Evolutionary conservation across 2,888 invertebrate species (phyloP).

Genomic region (Nesidiocoris tenuis): DNA sequence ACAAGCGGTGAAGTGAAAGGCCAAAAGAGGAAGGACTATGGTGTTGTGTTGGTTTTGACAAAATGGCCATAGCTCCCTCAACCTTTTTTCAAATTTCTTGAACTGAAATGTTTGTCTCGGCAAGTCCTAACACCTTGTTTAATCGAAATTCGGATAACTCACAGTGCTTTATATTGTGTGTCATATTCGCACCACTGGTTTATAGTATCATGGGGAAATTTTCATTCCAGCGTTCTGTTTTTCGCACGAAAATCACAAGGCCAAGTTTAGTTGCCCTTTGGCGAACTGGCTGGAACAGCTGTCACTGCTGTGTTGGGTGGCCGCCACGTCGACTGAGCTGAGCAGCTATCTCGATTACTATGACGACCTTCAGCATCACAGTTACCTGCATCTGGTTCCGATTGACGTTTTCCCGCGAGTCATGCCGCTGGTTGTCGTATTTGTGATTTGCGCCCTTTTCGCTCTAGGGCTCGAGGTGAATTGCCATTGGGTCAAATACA

Average conservation of each 20-base stretch:
- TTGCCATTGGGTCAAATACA: too few species aligned
- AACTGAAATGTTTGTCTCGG: too few species aligned
- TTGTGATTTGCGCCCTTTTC: constrained; percentile 10
- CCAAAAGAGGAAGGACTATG: too few species aligned
- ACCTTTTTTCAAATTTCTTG: too few species aligned
- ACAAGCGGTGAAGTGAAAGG: too few species aligned
- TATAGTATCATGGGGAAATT: too few species aligned
- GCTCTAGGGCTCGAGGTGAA: constrained; percentile 28
- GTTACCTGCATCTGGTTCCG: constrained; percentile 30
- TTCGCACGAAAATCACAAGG: not conserved
- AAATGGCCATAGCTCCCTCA: too few species aligned
- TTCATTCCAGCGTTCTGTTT: not conserved
- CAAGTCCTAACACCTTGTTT: too few species aligned
- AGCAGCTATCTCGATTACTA: constrained; percentile 34
- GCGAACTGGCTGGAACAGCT: constrained; percentile 26
- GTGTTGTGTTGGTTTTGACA: too few species aligned
- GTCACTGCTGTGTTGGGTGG: constrained; percentile 26
- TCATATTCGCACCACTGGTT: too few species aligned
- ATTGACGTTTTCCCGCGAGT: constrained; percentile 25
- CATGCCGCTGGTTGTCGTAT: constrained; percentile 27
- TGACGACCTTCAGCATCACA: constrained; percentile 30
- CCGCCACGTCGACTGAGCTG: not conserved
- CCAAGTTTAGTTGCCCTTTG: not conserved
- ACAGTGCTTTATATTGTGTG: too few species aligned
- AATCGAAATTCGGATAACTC: too few species aligned